These are phyloP conservation scores for Cavia aperea DNA, from an alignment of 2,113 vertebrate species.

Conservation along the genomic window DNA sequence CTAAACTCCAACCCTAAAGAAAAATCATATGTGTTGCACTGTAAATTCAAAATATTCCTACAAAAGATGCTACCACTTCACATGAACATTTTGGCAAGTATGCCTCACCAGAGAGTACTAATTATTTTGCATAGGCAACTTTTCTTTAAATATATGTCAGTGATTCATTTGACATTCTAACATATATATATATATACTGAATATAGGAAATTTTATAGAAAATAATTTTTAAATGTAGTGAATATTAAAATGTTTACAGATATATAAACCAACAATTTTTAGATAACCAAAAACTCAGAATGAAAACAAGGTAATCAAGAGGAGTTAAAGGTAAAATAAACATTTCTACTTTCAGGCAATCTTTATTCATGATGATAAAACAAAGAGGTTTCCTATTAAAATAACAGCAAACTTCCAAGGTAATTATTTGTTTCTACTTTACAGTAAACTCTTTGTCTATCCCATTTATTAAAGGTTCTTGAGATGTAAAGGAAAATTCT, in stretches of 20 bases:
- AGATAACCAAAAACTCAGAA: neutral
- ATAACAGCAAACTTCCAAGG: neutral
- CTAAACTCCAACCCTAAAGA: slow-evolving; percentile 17
- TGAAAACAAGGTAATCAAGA: slow-evolving; percentile 13
- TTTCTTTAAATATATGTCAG: neutral
- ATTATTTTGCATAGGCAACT: neutral
- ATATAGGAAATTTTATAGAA: neutral
- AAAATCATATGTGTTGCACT: neutral
- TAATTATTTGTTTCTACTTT: slow-evolving; percentile 35
- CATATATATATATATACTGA: neutral
- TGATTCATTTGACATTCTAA: neutral
- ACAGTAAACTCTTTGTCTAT: neutral
- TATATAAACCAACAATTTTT: neutral
- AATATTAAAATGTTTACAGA: slow-evolving; percentile 18
- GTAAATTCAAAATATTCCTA: slow-evolving; percentile 5
- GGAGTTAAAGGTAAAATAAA: slow-evolving; percentile 39
- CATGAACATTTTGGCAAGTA: neutral
- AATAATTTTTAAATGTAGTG: slow-evolving; percentile 17
- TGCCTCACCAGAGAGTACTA: neutral
- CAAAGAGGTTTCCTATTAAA: neutral
- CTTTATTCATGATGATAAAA: neutral
- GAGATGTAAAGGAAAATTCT: neutral
- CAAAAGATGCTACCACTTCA: neutral
- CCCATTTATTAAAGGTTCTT: neutral
- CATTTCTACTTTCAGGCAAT: neutral